phyloP scores from a whole-genome alignment of 2,888 invertebrate genomes.

The Drosophila infuscata region DNA sequence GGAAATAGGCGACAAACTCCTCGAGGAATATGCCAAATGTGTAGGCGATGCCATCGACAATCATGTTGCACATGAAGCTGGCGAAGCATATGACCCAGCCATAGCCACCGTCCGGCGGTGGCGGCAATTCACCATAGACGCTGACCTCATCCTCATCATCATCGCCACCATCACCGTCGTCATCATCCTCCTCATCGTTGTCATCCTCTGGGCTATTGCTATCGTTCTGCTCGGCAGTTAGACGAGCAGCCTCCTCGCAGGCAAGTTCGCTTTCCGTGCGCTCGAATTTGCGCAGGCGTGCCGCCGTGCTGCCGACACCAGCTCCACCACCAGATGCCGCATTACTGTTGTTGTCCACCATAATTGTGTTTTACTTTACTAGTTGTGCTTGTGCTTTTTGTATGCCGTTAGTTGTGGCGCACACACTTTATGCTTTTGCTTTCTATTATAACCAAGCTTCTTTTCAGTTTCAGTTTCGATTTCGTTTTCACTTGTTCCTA shows the following conservation, averaged over 20 bases:
- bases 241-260: slow-evolving; percentile 92
- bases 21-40: slow-evolving; percentile 97
- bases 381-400: slow-evolving; percentile 19
- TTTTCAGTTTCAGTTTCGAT: slow-evolving; percentile 28
- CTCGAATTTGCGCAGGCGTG: slow-evolving; percentile 85
- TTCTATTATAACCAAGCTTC: slow-evolving; percentile 20
- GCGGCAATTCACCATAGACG: slow-evolving; percentile 92
- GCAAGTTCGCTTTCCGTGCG: slow-evolving; percentile 94
- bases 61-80: slow-evolving; percentile 98
- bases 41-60: slow-evolving; percentile 99
- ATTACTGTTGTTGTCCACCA: slow-evolving; percentile 75
- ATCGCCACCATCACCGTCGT: slow-evolving; percentile 87
- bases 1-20: slow-evolving; percentile 92
- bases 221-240: slow-evolving; percentile 89
- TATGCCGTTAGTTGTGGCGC: slow-evolving; percentile 25
- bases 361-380: slow-evolving; percentile 40
- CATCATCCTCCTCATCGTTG: slow-evolving; percentile 69
- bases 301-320: slow-evolving; percentile 64
- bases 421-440: slow-evolving; percentile 28
- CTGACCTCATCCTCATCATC: slow-evolving; percentile 88
- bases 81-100: slow-evolving; percentile 98
- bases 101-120: slow-evolving; percentile 95
- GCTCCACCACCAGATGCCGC: slow-evolving; percentile 37
- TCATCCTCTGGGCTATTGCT: slow-evolving; percentile 84
- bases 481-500: slow-evolving; percentile 40